Base-by-base conservation (phyloP, 1,140 invertebrate species). In the Rhyzopertha dominica region DNA sequence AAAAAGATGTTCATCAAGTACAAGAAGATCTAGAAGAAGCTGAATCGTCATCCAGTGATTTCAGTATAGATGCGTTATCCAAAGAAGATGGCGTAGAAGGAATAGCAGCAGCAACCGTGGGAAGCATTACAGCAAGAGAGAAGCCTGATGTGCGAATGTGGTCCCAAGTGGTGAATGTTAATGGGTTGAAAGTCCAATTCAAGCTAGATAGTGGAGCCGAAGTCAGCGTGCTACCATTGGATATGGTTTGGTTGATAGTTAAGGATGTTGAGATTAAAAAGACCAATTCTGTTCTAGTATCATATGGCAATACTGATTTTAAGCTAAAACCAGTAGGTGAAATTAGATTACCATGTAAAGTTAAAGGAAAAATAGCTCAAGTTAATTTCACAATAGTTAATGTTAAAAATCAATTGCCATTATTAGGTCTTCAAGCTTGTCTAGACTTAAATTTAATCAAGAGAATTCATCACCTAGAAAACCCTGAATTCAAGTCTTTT, bases 281-380 rank as follows among this genome's bases (percentile, higher is more conserved):
- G 12, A 19, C 42, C 16, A 35, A 31, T 18, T 13, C 31, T 22
- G 37, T 26, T 4, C 23, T 41, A 22, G 31, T 37, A 13, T 29
- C 39, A 37, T 49, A 50, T 34, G 36, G 31, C 37, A 41, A 48
- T 17, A 35, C 47, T 19, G 9, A 31, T 30, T 28, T 53, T 22
- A 37, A 37, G 9, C 16, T 47, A 14, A 29, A 16, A 16, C 32
- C 32, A 7, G n/a, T 42, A 13, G 48, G 43, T 17, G 9, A 22
- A 34, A 24, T 39, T 16, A 28, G 22, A 18, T 13, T 47, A 16
- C 19, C 16, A 24, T 31, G 38, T 38, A 24, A 3, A 14, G 35
- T 13, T 30, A 26, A 38, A 14, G 36, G 47, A 14, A 24, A 32
- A 29, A 16, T 17, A 20, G 32, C 25, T 39, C 26, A 25, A 12